Evolutionary conservation across 1,140 invertebrate genomes (phyloP), one percentile per base, ranked within the genome.

Genomic region (Cydia amplana): DNA sequence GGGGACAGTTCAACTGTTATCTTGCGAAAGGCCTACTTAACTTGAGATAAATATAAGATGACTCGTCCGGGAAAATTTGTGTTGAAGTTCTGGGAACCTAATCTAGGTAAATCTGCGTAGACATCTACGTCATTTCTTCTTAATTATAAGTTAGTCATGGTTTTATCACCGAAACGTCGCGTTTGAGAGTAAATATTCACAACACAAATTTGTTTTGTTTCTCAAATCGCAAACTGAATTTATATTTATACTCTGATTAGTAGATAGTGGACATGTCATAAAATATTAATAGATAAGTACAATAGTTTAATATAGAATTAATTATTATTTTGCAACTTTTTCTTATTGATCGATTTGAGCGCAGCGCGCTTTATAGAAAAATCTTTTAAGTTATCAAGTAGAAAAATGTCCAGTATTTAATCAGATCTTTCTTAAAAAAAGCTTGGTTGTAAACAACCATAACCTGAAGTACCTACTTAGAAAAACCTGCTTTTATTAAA

Each of bases 101-200:
- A 40, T 40, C 65, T 36, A 20, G 40, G 72, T 23, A 73, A 49
- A 73, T 55, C 43, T 23, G 16, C 25, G 36, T 51, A 32, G 18
- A n/a, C 28, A 32, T 23, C 20, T 55, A 73, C 72, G 49, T 73
- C 43, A 55, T 70, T 70, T 70, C 65, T 70, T 70, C 65, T 70
- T 70, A 43, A 32, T 70, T 70, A 28, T 70, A 40, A 36, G 40
- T 70, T 70, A 18, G 65, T 70, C 65, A 70, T 40, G 32, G 40
- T 73, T 25, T 46, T 25, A 73, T 73, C 72, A 73, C 0, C 18
- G 5, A 9, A 60, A 60, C 55, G 55, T 20, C n/a, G 9, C 7
- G 16, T n/a, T 20, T 5, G 55, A n/a, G 51, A 23, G 55, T 60
- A 60, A 60, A 60, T 12, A 60, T n/a, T 23, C 7, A 23, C 55